Conservation (phyloP, 2,797 vertebrate genomes). For the Hyperoplus immaculatus region DNA sequence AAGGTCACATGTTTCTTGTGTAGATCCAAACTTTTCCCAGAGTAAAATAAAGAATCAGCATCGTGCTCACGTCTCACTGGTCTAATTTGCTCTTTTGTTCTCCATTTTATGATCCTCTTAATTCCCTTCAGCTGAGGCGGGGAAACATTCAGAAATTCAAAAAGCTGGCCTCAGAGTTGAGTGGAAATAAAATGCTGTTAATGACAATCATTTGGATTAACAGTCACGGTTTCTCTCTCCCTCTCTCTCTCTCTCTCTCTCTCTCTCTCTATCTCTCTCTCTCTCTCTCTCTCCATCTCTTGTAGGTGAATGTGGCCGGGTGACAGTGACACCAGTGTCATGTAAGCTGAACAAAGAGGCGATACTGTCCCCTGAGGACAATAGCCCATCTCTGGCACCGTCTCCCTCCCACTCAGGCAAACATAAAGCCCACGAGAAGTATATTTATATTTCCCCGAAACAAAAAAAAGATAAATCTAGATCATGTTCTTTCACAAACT, state of each 20-base stretch:
- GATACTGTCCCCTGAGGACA: constrained; percentile 66
- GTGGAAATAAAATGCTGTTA: constrained; percentile 27
- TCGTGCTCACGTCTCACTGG: background rate
- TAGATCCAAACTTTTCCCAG: background rate
- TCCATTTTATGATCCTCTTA: constrained; percentile 25
- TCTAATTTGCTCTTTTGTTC: constrained; percentile 17
- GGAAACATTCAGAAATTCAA: constrained; percentile 15
- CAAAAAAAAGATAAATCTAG: constrained; percentile 21
- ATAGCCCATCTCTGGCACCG: constrained; percentile 58
- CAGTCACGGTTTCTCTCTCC: constrained; percentile 11
- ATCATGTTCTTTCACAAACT: constrained; percentile 35
- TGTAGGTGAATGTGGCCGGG: constrained; percentile 50
- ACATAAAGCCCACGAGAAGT: constrained; percentile 29
- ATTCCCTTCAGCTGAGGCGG: constrained; percentile 8
- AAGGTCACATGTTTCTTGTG: background rate
- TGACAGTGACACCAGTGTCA: constrained; percentile 70
- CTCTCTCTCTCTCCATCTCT: constrained; percentile 16
- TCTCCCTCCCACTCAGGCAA: constrained; percentile 44
- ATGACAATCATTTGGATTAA: constrained; percentile 24
- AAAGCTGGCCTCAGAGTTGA: constrained; percentile 20
- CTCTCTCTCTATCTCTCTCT: background rate
- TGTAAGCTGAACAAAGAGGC: constrained; percentile 72
- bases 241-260: too few relatives aligned
- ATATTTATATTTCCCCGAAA: constrained; percentile 34
- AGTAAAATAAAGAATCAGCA: background rate